A percentile compares a stretch with the other conserved stretches of the same genome.
Evolutionary conservation across 2,113 vertebrate species (phyloP).

Genomic region (Microcebus lehilahytsara): DNA sequence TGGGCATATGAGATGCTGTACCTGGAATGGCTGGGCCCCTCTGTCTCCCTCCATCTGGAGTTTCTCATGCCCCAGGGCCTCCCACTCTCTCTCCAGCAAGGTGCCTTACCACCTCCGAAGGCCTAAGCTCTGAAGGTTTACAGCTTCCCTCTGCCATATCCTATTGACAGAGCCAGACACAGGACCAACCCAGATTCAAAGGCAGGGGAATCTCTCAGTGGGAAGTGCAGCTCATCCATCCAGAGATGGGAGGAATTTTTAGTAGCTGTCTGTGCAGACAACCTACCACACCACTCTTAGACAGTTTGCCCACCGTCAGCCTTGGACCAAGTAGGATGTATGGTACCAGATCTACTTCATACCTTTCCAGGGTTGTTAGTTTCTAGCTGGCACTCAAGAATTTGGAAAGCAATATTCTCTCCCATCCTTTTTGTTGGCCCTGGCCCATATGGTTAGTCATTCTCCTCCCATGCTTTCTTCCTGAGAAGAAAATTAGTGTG

Average conservation of each 20-base stretch:
- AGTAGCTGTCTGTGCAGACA: neutral
- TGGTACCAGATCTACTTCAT: neutral
- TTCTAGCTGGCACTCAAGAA: neutral
- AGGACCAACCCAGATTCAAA: neutral
- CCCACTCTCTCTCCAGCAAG: neutral
- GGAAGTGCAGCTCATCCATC: neutral
- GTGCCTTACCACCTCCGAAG: neutral
- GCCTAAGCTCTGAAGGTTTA: neutral
- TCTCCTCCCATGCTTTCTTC: neutral
- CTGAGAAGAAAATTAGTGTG: neutral
- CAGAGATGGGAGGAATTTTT: neutral
- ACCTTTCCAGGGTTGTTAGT: neutral
- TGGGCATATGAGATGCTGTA: neutral
- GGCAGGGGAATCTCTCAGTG: neutral
- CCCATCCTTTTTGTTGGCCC: neutral
- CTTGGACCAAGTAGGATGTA: neutral
- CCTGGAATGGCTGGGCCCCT: too few relatives aligned
- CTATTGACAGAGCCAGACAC: neutral
- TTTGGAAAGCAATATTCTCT: neutral
- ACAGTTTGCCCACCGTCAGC: neutral
- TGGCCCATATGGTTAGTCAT: neutral
- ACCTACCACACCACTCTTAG: neutral
- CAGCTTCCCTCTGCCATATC: neutral
- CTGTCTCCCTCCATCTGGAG: neutral
- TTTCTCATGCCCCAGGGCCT: neutral